A percentile compares a stretch with the other conserved stretches of the same genome.
phyloP scores from a whole-genome alignment of 2,888 invertebrate genomes.

The Brachypalpus laphriformis region DNA sequence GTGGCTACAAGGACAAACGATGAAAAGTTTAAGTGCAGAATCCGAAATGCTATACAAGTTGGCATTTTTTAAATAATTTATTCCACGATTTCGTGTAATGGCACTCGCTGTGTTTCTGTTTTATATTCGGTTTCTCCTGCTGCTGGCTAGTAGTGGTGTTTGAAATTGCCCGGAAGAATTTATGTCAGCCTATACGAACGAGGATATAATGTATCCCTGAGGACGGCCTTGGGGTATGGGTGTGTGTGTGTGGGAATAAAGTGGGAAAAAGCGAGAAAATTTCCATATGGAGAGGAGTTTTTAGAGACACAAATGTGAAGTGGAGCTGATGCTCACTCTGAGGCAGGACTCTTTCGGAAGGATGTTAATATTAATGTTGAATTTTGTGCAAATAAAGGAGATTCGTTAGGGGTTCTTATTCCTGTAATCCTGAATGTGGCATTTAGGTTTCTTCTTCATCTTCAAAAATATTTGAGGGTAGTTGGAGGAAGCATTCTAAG shows the following conservation, averaged over 20 bases:
- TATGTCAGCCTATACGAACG: slow-evolving; percentile 64
- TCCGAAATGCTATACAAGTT: slow-evolving; percentile 69
- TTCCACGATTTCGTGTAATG: slow-evolving; percentile 73
- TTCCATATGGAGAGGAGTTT: slow-evolving; percentile 51
- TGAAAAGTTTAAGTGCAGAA: slow-evolving; percentile 72
- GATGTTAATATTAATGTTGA: slow-evolving; percentile 68
- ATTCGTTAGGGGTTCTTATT: slow-evolving; percentile 31
- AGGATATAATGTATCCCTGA: slow-evolving; percentile 63
- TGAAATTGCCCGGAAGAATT: slow-evolving; percentile 66
- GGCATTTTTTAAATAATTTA: slow-evolving; percentile 70
- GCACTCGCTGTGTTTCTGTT: slow-evolving; percentile 65
- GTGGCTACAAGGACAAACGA: slow-evolving; percentile 57
- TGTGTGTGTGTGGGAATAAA: slow-evolving; percentile 9
- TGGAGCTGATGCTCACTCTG: background rate
- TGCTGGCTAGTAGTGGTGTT: slow-evolving; percentile 41
- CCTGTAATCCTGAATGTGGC: slow-evolving; percentile 49
- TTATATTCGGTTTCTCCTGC: slow-evolving; percentile 44
- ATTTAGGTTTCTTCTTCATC: slow-evolving; percentile 17
- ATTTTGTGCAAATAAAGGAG: slow-evolving; percentile 52
- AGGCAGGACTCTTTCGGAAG: slow-evolving; percentile 32
- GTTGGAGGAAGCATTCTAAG: slow-evolving; percentile 6
- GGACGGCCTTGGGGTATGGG: slow-evolving; percentile 24
- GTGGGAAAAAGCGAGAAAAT: slow-evolving; percentile 24
- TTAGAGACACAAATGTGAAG: background rate
- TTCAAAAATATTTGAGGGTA: slow-evolving; percentile 10